These are phyloP conservation scores for Drosophila sechellia DNA, from an alignment of 1,140 invertebrate genomes.

Conservation along the genomic window DNA sequence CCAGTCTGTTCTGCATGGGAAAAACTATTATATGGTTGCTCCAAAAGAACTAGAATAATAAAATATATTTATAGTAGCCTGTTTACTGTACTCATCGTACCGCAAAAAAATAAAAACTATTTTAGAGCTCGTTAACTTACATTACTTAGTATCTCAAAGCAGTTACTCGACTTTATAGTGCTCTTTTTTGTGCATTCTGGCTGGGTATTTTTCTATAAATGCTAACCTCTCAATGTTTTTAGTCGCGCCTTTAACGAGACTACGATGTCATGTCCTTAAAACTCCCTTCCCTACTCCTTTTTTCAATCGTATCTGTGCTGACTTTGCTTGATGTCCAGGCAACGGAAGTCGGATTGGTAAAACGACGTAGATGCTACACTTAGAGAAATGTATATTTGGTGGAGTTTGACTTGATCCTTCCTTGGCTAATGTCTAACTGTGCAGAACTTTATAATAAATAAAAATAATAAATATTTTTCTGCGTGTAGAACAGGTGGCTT, in stretches of 20 bases:
- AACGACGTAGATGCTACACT: conserved; percentile 12
- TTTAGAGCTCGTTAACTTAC: neutral
- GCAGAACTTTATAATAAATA: no score
- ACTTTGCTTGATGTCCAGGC: conserved; percentile 49
- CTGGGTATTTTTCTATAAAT: conserved; percentile 68
- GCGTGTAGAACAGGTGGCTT: neutral
- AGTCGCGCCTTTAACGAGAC: conserved; percentile 29
- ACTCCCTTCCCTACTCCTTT: conserved; percentile 3
- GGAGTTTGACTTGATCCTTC: no score
- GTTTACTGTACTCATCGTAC: neutral
- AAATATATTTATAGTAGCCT: no score
- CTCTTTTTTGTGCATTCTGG: conserved; percentile 15
- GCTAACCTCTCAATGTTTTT: conserved; percentile 10
- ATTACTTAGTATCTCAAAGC: neutral
- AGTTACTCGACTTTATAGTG: neutral
- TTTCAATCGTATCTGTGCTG: conserved; percentile 48
- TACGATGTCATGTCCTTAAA: conserved; percentile 26
- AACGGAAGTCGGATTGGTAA: conserved; percentile 46
- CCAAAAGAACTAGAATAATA: no score
- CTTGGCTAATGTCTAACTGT: no score
- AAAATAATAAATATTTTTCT: neutral
- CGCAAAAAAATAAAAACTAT: neutral
- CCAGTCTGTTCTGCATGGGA: neutral
- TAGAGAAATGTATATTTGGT: neutral
- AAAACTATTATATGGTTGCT: neutral